These are phyloP conservation scores for Drosophila truncata DNA, from an alignment of 1,140 invertebrate genomes.

Conservation along the genomic window DNA sequence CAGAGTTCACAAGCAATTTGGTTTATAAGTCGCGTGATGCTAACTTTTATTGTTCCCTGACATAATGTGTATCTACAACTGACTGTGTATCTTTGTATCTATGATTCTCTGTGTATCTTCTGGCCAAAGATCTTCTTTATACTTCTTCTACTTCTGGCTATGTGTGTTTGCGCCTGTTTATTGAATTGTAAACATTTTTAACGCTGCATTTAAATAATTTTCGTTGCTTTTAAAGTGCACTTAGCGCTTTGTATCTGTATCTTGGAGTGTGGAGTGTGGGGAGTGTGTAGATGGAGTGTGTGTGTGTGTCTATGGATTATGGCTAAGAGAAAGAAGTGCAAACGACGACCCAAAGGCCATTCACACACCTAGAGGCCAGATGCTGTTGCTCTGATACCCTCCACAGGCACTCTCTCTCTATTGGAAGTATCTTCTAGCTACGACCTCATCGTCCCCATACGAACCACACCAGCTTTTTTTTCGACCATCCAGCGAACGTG, in stretches of 20 bases:
- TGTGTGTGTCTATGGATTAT: constrained; percentile 23
- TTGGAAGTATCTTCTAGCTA: constrained; percentile 42
- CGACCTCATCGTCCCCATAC: not conserved
- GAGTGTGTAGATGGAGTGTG: not conserved
- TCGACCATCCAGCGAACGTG: constrained; percentile 50
- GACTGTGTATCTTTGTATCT: constrained; percentile 24
- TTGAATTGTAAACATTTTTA: constrained; percentile 82
- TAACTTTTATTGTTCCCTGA: constrained; percentile 14
- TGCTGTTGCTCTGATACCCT: constrained; percentile 44
- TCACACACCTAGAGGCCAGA: constrained; percentile 54
- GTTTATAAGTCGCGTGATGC: constrained; percentile 11
- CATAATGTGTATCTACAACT: constrained; percentile 21
- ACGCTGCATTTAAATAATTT: constrained; percentile 78
- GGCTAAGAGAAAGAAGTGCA: constrained; percentile 24
- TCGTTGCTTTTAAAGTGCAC: constrained; percentile 49
- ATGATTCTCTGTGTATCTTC: constrained; percentile 28
- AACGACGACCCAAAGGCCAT: constrained; percentile 52
- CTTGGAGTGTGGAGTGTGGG: not conserved
- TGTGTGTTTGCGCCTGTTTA: constrained; percentile 66
- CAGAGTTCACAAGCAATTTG: constrained; percentile 20
- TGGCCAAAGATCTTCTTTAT: constrained; percentile 51
- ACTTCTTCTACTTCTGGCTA: not conserved
- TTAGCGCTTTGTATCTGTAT: constrained; percentile 25
- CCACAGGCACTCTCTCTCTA: constrained; percentile 38
- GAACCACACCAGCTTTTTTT: constrained; percentile 1